phyloP scores from a whole-genome alignment of 1,140 invertebrate species.

The Mylabris phalerata region DNA sequence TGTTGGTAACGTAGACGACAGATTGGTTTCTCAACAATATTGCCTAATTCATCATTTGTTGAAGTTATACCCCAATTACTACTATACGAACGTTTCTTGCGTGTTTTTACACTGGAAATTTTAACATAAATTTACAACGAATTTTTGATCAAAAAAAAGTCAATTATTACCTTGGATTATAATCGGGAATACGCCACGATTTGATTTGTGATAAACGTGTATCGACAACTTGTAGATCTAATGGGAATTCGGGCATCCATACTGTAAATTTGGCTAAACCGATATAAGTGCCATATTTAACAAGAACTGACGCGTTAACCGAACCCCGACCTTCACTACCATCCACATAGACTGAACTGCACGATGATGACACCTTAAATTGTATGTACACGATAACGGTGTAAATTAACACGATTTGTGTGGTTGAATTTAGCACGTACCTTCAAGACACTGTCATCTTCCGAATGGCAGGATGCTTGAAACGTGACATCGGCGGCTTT shows the following conservation, averaged over 20 bases:
- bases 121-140: not conserved
- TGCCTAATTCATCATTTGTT: conserved; percentile 47
- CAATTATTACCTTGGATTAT: conserved; percentile 47
- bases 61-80: conserved; percentile 51
- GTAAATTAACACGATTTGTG: no score
- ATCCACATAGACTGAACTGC: conserved; percentile 93
- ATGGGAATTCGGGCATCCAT: conserved; percentile 93
- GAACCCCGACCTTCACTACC: conserved; percentile 92
- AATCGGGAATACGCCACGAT: conserved; percentile 79
- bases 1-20: conserved; percentile 86
- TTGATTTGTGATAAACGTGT: conserved; percentile 86
- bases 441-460: conserved; percentile 94
- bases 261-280: conserved; percentile 84
- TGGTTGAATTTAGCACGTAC: conserved; percentile 45
- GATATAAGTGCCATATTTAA: conserved; percentile 88
- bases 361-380: conserved; percentile 84
- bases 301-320: conserved; percentile 87
- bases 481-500: conserved; percentile 91
- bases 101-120: conserved; percentile 39
- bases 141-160: no score
- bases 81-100: conserved; percentile 51
- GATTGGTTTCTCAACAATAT: conserved; percentile 51
- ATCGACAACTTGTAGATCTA: conserved; percentile 85
- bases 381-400: no score
- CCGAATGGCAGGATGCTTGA: conserved; percentile 90